Percentiles rank a stretch among this genome's conserved stretches.
phyloP scores from a whole-genome alignment of 2,888 invertebrate species.

The Watsonalla cultraria region DNA sequence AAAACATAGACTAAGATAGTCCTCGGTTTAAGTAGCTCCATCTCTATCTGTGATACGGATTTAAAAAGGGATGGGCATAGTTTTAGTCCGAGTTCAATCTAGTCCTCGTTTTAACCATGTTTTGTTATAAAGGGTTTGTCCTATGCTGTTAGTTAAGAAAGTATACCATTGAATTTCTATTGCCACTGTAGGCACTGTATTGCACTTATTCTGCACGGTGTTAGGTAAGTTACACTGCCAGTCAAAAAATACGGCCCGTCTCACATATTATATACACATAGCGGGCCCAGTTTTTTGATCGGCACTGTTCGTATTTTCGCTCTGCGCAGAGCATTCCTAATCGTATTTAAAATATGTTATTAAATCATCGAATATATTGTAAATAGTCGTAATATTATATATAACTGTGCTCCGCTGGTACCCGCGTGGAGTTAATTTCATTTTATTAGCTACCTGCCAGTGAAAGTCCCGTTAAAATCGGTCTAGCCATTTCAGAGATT shows the following conservation, averaged over 20 bases:
- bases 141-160: not conserved
- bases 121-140: not conserved
- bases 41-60: no score
- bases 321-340: slow-evolving; percentile 67
- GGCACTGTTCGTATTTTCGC: slow-evolving; percentile 28
- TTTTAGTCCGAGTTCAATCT: no score
- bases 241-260: not conserved
- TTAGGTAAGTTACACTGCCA: slow-evolving; percentile 36
- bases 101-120: no score
- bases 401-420: no score
- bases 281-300: not conserved
- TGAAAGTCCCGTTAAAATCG: no score
- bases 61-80: no score
- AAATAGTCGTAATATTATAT: slow-evolving; percentile 43
- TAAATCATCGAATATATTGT: slow-evolving; percentile 67
- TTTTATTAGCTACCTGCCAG: no score
- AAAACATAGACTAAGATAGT: no score
- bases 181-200: slow-evolving; percentile 50
- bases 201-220: slow-evolving; percentile 46
- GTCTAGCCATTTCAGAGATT: no score
- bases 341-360: slow-evolving; percentile 34
- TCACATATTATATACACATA: not conserved
- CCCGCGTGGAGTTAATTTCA: no score
- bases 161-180: slow-evolving; percentile 5
- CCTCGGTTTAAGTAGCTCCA: no score